Evolutionary conservation across 2,888 invertebrate species (phyloP), one percentile per base, ranked within the genome.

Genomic region (Drosophila colorata): DNA sequence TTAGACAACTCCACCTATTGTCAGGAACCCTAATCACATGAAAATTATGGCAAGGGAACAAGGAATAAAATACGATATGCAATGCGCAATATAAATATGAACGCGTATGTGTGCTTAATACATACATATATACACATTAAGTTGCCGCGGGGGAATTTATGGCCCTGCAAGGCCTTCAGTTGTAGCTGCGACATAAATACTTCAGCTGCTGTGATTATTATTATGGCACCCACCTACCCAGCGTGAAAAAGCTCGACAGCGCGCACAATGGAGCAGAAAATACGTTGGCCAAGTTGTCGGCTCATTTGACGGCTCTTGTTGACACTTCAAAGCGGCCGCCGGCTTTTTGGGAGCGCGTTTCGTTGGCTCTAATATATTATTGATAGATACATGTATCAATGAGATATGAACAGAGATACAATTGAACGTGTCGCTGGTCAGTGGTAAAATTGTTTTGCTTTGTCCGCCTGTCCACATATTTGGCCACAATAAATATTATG

Each of bases 121-220:
- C 38, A 46, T 64, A 51, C 18, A 43, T 44, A 53, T 38, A 41
- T n/a, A 52, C 61, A 61, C 64, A 60, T 63, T 67, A 77, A 80
- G 63, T 77, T 49, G 68, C 63, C 16, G 31, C 18, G 18, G 37
- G 48, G 53, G 44, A 83, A 88, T 83, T 88, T 83, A 88, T 80
- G 69, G 48, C 69, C 63, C 68, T 59, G 60, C 70, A 64, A 83
- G 87, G 70, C 87, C 88, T 86, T 82, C 76, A 75, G 52, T 37
- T 59, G 40, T 37, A 52, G 65, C 68, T 51, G 46, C 41, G 69
- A 56, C 74, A 85, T 85, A 85, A 85, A 85, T 89, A 77, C 83
- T 73, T 85, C 89, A 89, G 69, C 67, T 66, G 79, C 68, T 67
- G 74, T 76, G 89, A 88, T 88, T 87, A 88, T 61, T 86, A 63